Conservation (phyloP, 2,797 vertebrate genomes). For the Ptychobarbus kaznakovi region DNA sequence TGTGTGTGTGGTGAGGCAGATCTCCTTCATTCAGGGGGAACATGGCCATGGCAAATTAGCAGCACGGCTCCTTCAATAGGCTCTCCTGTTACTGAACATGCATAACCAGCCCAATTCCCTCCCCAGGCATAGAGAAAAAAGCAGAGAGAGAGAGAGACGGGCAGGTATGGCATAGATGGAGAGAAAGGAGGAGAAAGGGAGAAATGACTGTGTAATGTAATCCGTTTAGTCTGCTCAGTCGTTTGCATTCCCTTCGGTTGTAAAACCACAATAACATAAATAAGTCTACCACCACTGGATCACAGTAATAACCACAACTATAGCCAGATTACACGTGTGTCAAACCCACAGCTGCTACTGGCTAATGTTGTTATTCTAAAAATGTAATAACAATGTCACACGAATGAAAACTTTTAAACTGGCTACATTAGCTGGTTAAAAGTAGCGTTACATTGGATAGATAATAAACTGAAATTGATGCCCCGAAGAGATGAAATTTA, state of each 20-base stretch:
- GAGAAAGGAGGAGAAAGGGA: slow-evolving; percentile 57
- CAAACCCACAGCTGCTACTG: slow-evolving; percentile 36
- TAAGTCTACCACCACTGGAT: slow-evolving; percentile 5
- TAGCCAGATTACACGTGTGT: slow-evolving; percentile 50
- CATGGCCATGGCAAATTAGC: slow-evolving; percentile 63
- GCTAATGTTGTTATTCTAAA: slow-evolving; percentile 47
- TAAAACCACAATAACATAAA: slow-evolving; percentile 58
- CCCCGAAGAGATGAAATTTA: slow-evolving; percentile 1
- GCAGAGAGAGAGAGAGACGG: slow-evolving; percentile 8
- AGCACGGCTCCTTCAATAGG: slow-evolving; percentile 59
- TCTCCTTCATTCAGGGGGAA: slow-evolving; percentile 56
- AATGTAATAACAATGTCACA: slow-evolving; percentile 45
- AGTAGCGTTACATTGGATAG: slow-evolving; percentile 20
- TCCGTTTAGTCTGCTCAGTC: slow-evolving; percentile 58
- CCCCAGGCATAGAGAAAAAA: slow-evolving; percentile 51
- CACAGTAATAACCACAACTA: slow-evolving; percentile 52
- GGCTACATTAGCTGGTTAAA: slow-evolving; percentile 3
- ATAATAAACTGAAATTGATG: slow-evolving; percentile 19
- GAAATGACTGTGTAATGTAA: slow-evolving; percentile 65
- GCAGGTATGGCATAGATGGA: slow-evolving; percentile 50
- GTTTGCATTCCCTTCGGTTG: slow-evolving; percentile 59
- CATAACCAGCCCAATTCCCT: slow-evolving; percentile 61
- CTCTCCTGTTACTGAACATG: slow-evolving; percentile 64
- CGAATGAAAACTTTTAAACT: slow-evolving; percentile 48
- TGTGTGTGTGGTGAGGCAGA: slow-evolving; percentile 51